These are phyloP conservation scores for Sphaeridia pumilis DNA, from an alignment of 2,888 invertebrate genomes.

Conservation along the genomic window DNA sequence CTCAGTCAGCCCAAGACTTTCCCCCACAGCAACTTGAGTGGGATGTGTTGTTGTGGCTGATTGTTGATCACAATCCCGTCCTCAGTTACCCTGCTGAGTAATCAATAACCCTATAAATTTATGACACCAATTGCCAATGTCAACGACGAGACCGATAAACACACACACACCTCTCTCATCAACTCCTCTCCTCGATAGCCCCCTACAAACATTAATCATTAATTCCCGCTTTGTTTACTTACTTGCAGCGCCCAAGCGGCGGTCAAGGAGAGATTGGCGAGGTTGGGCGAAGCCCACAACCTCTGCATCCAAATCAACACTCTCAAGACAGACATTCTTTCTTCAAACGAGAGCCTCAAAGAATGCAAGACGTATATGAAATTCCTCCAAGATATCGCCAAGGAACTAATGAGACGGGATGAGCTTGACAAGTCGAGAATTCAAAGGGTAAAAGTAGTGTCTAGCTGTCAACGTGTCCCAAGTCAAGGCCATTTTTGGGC, in stretches of 20 bases:
- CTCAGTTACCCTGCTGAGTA: too few species aligned
- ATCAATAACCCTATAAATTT: too few species aligned
- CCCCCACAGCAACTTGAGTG: neutral
- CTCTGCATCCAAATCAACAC: constrained; percentile 29
- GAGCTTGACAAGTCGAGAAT: constrained; percentile 28
- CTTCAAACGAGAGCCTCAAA: constrained; percentile 28
- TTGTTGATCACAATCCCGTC: too few species aligned
- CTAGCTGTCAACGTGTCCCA: neutral
- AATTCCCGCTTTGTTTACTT: neutral
- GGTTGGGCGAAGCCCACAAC: constrained; percentile 23
- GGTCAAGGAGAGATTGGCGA: constrained; percentile 27
- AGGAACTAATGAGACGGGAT: constrained; percentile 32
- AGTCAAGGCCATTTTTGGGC: too few species aligned
- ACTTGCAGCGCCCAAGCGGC: constrained; percentile 26
- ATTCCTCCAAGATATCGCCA: constrained; percentile 30
- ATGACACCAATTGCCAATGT: too few species aligned
- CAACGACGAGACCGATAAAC: too few species aligned
- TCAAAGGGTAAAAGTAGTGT: constrained; percentile 19
- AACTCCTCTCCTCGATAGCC: too few species aligned
- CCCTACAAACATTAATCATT: neutral
- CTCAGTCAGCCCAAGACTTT: neutral
- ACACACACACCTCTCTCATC: too few species aligned
- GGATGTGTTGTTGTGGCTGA: too few species aligned
- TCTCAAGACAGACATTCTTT: constrained; percentile 33
- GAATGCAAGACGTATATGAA: constrained; percentile 33